Evolutionary conservation across 2,113 vertebrate species (phyloP), one percentile per base, ranked within the genome.

Genomic region (Psittacara wagleri): DNA sequence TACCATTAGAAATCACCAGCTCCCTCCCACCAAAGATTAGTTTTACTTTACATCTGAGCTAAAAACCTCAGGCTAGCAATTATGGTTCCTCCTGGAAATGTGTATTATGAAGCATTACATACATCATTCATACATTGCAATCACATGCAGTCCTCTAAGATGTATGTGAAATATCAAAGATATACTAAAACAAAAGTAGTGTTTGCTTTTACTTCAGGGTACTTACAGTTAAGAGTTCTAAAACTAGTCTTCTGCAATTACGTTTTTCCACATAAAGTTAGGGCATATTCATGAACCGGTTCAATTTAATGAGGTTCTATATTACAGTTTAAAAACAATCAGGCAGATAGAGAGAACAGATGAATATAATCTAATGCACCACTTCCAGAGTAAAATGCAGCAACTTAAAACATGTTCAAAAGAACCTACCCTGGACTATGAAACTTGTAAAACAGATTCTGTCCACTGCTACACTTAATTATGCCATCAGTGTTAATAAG

Each of bases 241-340:
- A 91, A 88, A 90, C 83, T 70, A 92, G 70, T 92, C 74, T 77
- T 81, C 90, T 88, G 86, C 76, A 95, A 92, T 83, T 90, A 81
- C 7, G 0, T 88, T 96, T 97, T 97, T 96, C 93, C 94, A 95
- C 75, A 97, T 96, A 94, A 96, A 94, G 51, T 57, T 37, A 77
- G 63, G 59, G 83, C 41, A 83, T 35, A 63, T 77, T 96, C 73
- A 88, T 39, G 55, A 68, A 76, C 85, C 78, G 83, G 75, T 72
- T 94, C 64, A 61, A 54, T 88, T 88, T 93, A 95, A 95, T 78
- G 92, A 97, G 90, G 88, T 95, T 95, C 93, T 95, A 95, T 83
- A 95, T 31, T 93, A 66, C 90, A 95, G 79, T 86, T 94, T 77
- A 92, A 93, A 95, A 96, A 83, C 87, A 94, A 69, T 81, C 51